phyloP scores from a whole-genome alignment of 2,113 vertebrate genomes.

The Centropus unirufus region DNA sequence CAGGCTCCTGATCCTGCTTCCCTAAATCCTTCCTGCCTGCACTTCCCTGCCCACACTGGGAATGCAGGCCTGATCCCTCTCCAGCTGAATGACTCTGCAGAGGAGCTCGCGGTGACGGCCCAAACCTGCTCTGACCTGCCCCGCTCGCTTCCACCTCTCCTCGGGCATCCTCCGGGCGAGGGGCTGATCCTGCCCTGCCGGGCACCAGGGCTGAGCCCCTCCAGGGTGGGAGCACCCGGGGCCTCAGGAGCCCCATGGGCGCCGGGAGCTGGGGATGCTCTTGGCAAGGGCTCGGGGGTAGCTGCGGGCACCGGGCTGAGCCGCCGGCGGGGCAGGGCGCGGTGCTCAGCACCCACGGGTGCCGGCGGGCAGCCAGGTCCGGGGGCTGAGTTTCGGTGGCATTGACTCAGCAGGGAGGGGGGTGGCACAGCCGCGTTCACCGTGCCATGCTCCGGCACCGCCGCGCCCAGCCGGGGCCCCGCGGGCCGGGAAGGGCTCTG shows the following conservation, averaged over 20 bases:
- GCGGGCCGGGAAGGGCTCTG: background rate
- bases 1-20: background rate
- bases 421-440: background rate
- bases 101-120: fast-evolving
- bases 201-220: background rate
- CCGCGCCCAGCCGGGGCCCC: background rate
- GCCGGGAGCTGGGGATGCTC: background rate
- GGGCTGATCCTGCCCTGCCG: background rate
- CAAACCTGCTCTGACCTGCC: background rate
- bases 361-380: background rate
- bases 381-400: slow-evolving; percentile 64
- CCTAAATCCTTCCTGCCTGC: background rate
- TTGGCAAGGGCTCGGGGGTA: background rate
- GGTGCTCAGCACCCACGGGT: background rate
- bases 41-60: background rate
- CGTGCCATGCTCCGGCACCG: background rate
- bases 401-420: slow-evolving; percentile 55
- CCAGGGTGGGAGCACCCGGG: background rate
- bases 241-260: background rate
- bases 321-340: background rate
- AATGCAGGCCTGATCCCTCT: fast-evolving
- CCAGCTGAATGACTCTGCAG: background rate
- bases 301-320: background rate
- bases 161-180: background rate
- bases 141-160: background rate